Percentiles rank a stretch among this genome's conserved stretches.
Conservation (phyloP, 2,113 vertebrate species). For the Ariopsis seemanni region DNA sequence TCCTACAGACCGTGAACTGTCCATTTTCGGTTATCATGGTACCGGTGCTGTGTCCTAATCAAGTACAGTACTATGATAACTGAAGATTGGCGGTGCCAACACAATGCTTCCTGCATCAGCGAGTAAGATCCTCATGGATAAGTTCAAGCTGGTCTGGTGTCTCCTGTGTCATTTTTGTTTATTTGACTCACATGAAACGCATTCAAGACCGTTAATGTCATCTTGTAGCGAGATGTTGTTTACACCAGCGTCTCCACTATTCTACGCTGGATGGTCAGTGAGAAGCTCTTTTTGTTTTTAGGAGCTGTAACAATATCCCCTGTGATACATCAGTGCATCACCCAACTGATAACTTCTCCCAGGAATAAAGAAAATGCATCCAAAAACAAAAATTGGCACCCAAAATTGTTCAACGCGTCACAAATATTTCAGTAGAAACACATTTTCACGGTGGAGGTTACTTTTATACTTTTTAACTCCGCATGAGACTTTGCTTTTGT, state of each 20-base stretch:
- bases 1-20: constrained; percentile 82
- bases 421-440: neutral
- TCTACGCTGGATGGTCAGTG: neutral
- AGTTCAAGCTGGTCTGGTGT: neutral
- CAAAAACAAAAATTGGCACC: neutral
- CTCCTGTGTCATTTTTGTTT: neutral
- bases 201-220: too few species aligned
- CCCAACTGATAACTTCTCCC: neutral
- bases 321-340: neutral
- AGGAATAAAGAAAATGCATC: neutral
- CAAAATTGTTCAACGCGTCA: neutral
- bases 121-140: neutral
- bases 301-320: neutral
- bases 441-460: neutral
- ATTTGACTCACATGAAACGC: neutral
- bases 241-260: neutral
- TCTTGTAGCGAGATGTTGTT: neutral
- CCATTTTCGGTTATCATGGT: constrained; percentile 99
- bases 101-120: constrained; percentile 56
- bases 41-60: constrained; percentile 97
- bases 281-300: neutral
- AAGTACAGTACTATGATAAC: constrained; percentile 99
- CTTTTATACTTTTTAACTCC: neutral
- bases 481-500: too few species aligned
- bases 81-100: constrained; percentile 99